phyloP scores from a whole-genome alignment of 2,113 vertebrate species.

The Odobenus rosmarus region DNA sequence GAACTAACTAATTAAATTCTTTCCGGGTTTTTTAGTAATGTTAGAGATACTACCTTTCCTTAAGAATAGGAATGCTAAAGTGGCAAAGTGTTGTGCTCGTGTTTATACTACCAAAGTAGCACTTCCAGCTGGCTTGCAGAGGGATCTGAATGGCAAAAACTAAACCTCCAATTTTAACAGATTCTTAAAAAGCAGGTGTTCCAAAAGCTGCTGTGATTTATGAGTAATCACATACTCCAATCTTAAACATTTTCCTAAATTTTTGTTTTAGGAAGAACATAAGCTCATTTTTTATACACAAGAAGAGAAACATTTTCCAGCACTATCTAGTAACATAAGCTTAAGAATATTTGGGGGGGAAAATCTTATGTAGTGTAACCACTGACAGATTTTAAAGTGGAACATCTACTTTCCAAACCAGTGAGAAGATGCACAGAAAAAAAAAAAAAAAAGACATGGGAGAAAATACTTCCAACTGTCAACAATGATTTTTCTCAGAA shows the following conservation, averaged over 20 bases:
- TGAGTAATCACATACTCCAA: neutral
- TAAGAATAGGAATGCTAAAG: neutral
- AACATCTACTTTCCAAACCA: neutral
- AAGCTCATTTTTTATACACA: neutral
- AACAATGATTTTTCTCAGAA: neutral
- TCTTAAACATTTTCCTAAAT: neutral
- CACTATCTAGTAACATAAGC: neutral
- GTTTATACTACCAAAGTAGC: neutral
- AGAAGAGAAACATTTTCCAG: neutral
- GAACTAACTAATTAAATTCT: neutral
- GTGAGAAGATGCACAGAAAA: neutral
- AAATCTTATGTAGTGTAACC: neutral
- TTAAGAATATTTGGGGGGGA: neutral
- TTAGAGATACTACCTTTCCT: neutral
- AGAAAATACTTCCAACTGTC: neutral
- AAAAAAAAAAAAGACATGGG: neutral
- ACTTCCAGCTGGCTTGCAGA: neutral
- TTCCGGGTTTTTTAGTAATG: neutral
- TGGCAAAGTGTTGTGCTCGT: neutral
- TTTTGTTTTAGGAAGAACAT: conserved; percentile 5
- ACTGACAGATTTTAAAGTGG: neutral
- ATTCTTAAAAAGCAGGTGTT: neutral
- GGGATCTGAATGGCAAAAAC: neutral
- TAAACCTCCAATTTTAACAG: neutral
- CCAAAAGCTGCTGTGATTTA: neutral